A percentile compares a stretch with the other conserved stretches of the same genome.
These are phyloP conservation scores for Dendropsophus ebraccatus DNA, from an alignment of 2,113 vertebrate species.

Conservation along the genomic window DNA sequence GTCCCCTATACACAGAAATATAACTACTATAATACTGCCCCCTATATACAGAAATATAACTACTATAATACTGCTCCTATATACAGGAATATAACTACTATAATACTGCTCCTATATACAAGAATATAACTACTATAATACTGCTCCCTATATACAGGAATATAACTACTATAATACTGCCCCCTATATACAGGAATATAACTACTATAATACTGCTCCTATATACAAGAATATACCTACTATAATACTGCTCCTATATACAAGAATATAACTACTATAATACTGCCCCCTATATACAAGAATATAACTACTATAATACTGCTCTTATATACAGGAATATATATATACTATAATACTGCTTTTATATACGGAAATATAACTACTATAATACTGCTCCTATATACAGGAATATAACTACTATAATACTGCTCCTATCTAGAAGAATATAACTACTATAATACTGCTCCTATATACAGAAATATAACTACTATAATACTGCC, in stretches of 20 bases:
- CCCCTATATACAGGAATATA: background rate
- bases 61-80: too few relatives aligned
- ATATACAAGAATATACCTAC: background rate
- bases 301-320: slow-evolving; percentile 1
- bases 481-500: background rate
- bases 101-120: background rate
- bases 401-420: too few relatives aligned
- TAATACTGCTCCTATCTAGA: too few relatives aligned
- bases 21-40: too few relatives aligned
- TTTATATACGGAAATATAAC: too few relatives aligned
- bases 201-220: background rate
- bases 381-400: too few relatives aligned
- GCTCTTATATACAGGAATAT: background rate
- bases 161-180: slow-evolving; percentile 6
- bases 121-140: background rate
- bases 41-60: too few relatives aligned
- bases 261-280: slow-evolving; percentile 2
- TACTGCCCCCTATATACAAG: background rate
- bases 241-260: too few relatives aligned
- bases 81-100: too few relatives aligned
- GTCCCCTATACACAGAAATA: too few relatives aligned
- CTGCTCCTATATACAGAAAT: background rate
- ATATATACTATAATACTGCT: too few relatives aligned
- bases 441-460: too few relatives aligned
- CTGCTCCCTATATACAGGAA: background rate